Conservation (phyloP, 2,888 invertebrate species). For the Calameuta pallipes region DNA sequence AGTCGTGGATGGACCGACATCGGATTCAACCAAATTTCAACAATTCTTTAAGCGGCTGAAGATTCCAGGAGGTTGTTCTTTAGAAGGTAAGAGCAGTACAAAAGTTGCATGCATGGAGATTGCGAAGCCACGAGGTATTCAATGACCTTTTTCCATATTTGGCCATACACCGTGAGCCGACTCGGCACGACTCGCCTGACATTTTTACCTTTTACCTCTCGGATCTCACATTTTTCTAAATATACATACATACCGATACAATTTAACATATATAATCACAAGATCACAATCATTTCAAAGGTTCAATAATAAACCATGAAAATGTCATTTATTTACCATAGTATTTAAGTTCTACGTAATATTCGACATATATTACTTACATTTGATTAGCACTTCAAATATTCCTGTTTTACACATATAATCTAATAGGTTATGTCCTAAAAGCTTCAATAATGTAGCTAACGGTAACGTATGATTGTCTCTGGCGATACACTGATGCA, state of each 20-base stretch:
- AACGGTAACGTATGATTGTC: too few species aligned
- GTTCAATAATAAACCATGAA: neutral
- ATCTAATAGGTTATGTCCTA: too few species aligned
- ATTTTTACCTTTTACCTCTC: neutral
- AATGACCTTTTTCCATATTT: constrained; percentile 17
- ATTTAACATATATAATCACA: neutral
- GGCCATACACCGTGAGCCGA: constrained; percentile 3
- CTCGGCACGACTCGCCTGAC: neutral
- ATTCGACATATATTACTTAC: too few species aligned
- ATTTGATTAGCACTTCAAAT: too few species aligned
- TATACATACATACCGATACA: neutral
- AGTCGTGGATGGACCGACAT: constrained; percentile 10
- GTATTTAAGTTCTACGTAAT: too few species aligned
- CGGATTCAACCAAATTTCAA: neutral
- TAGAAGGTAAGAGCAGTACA: neutral
- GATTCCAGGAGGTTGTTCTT: neutral
- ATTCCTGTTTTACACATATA: too few species aligned
- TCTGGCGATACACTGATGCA: too few species aligned
- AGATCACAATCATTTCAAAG: neutral
- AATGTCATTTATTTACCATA: neutral
- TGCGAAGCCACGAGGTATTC: neutral
- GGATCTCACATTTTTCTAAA: neutral
- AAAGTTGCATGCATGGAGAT: neutral
- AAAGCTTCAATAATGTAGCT: too few species aligned
- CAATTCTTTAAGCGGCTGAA: neutral